Conservation (phyloP, 2,888 invertebrate genomes). For the Rhodophaea formosa region DNA sequence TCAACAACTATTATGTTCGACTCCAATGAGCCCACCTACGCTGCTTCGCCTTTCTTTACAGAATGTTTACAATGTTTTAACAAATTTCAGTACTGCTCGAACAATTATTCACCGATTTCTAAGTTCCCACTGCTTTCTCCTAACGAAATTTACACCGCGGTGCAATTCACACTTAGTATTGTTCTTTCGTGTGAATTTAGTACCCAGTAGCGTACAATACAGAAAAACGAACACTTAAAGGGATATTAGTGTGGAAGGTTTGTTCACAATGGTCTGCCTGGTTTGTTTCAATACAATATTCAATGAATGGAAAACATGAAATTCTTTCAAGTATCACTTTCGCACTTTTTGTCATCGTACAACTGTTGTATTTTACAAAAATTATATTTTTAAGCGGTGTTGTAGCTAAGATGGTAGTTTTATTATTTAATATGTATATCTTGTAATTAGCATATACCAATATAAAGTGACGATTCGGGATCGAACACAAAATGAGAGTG, state of each 20-base stretch:
- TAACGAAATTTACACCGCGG: constrained; percentile 44
- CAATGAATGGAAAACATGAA: no score
- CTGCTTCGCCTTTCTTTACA: background rate
- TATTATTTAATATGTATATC: no score
- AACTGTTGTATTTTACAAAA: no score
- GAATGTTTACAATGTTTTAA: background rate
- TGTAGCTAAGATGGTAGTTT: no score
- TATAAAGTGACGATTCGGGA: no score
- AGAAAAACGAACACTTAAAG: constrained; percentile 25
- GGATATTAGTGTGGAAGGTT: background rate
- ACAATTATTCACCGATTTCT: constrained; percentile 55
- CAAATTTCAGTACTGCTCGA: constrained; percentile 12
- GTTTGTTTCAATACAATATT: background rate
- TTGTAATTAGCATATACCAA: no score
- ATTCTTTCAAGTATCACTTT: no score
- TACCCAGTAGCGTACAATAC: constrained; percentile 24
- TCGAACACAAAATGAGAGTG: no score
- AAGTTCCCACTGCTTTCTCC: constrained; percentile 69
- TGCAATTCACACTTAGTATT: constrained; percentile 60
- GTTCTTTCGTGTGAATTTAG: constrained; percentile 46
- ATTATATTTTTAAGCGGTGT: no score
- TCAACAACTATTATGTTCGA: background rate
- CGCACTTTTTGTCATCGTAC: no score
- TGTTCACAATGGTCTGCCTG: background rate
- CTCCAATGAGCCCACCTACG: background rate